Conservation (phyloP, 2,888 invertebrate genomes). For the Branchipolynoe longqiensis region DNA sequence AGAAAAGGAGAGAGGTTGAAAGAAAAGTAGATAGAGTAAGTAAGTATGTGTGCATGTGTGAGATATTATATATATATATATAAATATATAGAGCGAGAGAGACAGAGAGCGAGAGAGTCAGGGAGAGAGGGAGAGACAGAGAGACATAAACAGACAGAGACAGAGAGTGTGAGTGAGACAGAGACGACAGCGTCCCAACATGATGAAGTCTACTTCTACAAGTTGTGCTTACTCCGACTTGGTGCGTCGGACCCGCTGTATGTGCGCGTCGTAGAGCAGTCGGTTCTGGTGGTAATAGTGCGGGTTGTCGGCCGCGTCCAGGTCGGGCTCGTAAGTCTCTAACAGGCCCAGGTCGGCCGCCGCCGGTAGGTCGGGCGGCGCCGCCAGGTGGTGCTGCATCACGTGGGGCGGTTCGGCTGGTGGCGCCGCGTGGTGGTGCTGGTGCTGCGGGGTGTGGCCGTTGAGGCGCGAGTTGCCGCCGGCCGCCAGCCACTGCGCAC, state of each 20-base stretch:
- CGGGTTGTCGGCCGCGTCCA: constrained; percentile 89
- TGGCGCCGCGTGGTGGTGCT: neutral
- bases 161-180: no score
- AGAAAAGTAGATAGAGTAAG: no score
- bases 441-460: neutral
- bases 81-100: no score
- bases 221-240: constrained; percentile 16
- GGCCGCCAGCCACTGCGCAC: constrained; percentile 1
- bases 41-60: no score
- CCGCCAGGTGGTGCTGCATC: neutral
- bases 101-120: no score
- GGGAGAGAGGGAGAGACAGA: no score
- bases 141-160: no score
- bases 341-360: no score
- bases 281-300: constrained; percentile 93
- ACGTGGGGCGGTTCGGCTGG: neutral
- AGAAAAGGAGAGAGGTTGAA: no score
- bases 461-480: neutral
- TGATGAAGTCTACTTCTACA: no score
- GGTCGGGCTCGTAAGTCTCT: constrained; percentile 85
- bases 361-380: neutral
- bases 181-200: no score
- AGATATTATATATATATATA: no score
- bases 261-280: constrained; percentile 90
- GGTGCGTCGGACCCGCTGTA: constrained; percentile 76